phyloP scores from a whole-genome alignment of 2,888 invertebrate species.

The Epicampocera succincta region DNA sequence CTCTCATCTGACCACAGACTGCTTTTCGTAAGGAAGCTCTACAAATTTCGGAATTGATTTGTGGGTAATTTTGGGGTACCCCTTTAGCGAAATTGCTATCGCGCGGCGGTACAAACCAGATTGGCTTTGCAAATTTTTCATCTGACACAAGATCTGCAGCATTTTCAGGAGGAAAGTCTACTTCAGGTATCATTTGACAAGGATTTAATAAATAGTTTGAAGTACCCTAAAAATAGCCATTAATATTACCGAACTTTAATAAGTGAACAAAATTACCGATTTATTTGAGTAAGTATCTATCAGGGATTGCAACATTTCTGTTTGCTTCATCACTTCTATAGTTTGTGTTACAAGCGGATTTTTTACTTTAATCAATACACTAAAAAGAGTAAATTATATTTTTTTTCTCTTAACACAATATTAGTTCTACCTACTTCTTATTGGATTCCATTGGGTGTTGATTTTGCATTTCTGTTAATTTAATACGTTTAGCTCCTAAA shows the following conservation, averaged over 20 bases:
- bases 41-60: conserved; percentile 75
- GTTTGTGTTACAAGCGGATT: conserved; percentile 81
- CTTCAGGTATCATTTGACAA: conserved; percentile 81
- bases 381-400: conserved; percentile 53
- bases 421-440: conserved; percentile 68
- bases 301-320: conserved; percentile 80
- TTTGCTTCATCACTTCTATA: conserved; percentile 81
- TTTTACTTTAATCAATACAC: conserved; percentile 75
- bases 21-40: conserved; percentile 78
- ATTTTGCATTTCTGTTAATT: conserved; percentile 74
- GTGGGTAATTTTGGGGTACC: conserved; percentile 74
- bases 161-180: conserved; percentile 80
- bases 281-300: conserved; percentile 81
- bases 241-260: not conserved
- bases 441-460: conserved; percentile 65
- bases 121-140: conserved; percentile 79
- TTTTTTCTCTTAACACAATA: not conserved
- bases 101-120: conserved; percentile 80
- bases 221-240: conserved; percentile 73
- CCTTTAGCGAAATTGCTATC: conserved; percentile 78
- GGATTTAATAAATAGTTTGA: conserved; percentile 80
- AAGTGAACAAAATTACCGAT: conserved; percentile 73
- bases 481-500: conserved; percentile 72
- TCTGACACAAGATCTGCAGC: conserved; percentile 78
- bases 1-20: conserved; percentile 79